A percentile compares a stretch with the other conserved stretches of the same genome.
Conservation (phyloP, 2,888 invertebrate genomes). For the Thera obeliscata region DNA sequence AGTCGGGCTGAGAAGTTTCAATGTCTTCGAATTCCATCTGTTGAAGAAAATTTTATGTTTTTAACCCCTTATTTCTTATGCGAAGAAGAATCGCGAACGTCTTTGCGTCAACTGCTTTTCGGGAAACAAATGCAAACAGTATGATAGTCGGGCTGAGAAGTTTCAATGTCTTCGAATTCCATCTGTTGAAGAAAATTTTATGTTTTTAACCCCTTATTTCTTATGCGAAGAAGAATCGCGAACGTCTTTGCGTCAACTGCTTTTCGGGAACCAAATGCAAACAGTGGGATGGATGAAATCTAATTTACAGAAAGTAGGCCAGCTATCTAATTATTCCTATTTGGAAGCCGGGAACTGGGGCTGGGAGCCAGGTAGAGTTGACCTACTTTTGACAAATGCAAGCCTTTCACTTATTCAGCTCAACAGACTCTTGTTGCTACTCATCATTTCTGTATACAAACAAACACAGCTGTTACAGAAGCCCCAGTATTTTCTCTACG, state of each 20-base stretch:
- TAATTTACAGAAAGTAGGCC: slow-evolving; percentile 27
- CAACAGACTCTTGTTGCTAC: slow-evolving; percentile 8
- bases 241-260: neutral
- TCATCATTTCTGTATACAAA: slow-evolving; percentile 7
- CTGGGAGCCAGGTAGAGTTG: slow-evolving; percentile 14
- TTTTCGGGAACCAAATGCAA: neutral
- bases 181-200: too few relatives aligned
- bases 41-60: too few relatives aligned
- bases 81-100: too few relatives aligned
- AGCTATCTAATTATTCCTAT: slow-evolving; percentile 15
- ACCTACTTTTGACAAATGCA: slow-evolving; percentile 20
- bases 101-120: too few relatives aligned
- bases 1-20: too few relatives aligned
- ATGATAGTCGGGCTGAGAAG: too few relatives aligned
- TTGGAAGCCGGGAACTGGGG: slow-evolving; percentile 12
- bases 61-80: too few relatives aligned
- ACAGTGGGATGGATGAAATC: neutral
- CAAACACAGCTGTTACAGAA: neutral
- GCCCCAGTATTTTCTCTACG: neutral
- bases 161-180: too few relatives aligned
- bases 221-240: too few relatives aligned
- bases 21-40: too few relatives aligned
- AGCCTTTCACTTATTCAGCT: slow-evolving; percentile 24
- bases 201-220: too few relatives aligned
- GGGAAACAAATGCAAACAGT: too few relatives aligned